phyloP scores from a whole-genome alignment of 2,797 vertebrate genomes.

The Microctenopoma stevenorrisi region DNA sequence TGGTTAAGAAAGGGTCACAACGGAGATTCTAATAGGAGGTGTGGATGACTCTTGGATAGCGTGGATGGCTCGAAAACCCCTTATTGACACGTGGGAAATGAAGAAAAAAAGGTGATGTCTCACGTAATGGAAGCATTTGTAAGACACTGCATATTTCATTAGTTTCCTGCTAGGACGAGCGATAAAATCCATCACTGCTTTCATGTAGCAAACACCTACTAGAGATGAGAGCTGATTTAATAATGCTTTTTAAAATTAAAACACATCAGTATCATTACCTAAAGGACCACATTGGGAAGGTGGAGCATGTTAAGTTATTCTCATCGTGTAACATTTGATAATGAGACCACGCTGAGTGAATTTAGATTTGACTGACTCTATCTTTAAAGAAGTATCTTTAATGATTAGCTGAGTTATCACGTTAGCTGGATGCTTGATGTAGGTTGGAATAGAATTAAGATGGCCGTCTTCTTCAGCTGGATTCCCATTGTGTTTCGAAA shows the following conservation, averaged over 20 bases:
- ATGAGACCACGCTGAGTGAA: conserved; percentile 15
- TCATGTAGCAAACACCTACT: conserved; percentile 18
- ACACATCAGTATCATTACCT: conserved; percentile 20
- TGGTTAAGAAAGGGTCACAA: conserved; percentile 67
- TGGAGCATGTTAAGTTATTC: conserved; percentile 1
- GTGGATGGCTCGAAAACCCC: conserved; percentile 52
- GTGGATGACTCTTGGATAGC: conserved; percentile 44
- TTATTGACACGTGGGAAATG: conserved; percentile 61
- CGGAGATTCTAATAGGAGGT: conserved; percentile 63
- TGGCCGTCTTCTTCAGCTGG: background rate
- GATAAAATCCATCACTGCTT: conserved; percentile 50
- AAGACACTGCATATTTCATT: conserved; percentile 70
- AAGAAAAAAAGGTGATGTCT: conserved; percentile 54
- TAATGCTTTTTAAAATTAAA: conserved; percentile 34
- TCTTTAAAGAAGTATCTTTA: background rate
- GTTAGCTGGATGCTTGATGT: background rate
- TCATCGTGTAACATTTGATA: conserved; percentile 1
- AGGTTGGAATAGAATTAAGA: background rate
- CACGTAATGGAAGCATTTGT: conserved; percentile 68
- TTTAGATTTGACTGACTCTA: background rate
- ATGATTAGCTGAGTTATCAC: conserved; percentile 4
- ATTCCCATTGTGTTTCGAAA: no score
- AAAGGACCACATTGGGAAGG: conserved; percentile 10
- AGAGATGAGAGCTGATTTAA: conserved; percentile 43
- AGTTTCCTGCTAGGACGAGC: conserved; percentile 51